Evolutionary conservation across 2,797 vertebrate species (phyloP).

Genomic region (Halcyon badia): DNA sequence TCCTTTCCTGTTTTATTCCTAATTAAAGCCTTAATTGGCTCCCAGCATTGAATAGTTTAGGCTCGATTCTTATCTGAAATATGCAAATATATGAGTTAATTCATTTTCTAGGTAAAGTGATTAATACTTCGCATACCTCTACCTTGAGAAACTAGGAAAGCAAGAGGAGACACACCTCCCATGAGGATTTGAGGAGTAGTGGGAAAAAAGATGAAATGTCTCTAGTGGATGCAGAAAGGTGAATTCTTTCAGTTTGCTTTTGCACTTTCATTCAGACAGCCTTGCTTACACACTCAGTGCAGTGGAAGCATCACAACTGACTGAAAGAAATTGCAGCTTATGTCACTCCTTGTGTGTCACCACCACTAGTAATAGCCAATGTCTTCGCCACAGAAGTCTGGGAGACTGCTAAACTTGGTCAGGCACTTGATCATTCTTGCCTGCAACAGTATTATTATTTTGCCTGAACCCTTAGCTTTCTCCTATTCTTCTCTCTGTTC

Average conservation of each 20-base stretch:
- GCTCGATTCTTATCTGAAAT: neutral
- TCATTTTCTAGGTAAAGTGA: neutral
- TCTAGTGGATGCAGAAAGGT: neutral
- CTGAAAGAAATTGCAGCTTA: neutral
- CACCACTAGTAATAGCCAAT: neutral
- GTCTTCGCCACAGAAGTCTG: neutral
- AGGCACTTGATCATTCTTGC: neutral
- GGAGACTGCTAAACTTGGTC: neutral
- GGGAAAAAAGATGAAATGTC: neutral
- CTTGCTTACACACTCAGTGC: neutral
- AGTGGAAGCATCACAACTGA: neutral
- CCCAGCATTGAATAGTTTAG: neutral
- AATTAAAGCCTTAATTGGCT: slow-evolving; percentile 20
- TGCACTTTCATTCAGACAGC: neutral
- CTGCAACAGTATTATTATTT: neutral
- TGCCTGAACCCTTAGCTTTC: neutral
- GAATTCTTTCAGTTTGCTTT: neutral
- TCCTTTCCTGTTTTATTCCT: slow-evolving; percentile 22
- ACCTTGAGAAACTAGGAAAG: neutral
- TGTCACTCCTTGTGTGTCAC: accelerated
- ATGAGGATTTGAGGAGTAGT: neutral
- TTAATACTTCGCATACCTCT: neutral
- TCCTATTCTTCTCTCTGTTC: neutral
- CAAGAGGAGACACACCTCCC: neutral
- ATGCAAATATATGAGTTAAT: neutral